Evolutionary conservation across 1,140 invertebrate species (phyloP), one percentile per base, ranked within the genome.

Genomic region (Neotoxoptera formosana): DNA sequence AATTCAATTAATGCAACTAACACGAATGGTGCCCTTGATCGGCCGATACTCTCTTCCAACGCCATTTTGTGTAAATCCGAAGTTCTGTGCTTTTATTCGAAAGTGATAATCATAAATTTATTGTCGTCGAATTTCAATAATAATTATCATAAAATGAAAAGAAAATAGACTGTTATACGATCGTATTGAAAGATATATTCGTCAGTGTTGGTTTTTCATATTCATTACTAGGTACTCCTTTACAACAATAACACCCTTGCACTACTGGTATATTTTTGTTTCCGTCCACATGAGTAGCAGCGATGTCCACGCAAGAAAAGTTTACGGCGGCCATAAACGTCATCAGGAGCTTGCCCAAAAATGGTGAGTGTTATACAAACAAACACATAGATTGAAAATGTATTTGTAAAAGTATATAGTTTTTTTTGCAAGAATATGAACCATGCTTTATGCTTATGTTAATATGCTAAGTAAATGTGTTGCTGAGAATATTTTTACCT

Each of bases 241-340:
- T 41, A 23, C 9, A 11, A 25, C 20, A 84, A 41, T 25, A 23
- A 53, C 51, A 20, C 21, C n/a, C 0, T 23, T n/a, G 48, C 17
- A 1, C 51, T 1, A 1, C 30, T 20, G 4, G 47, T 21, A 11
- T 21, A 47, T 67, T 34, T 90, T 23, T 88, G 86, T 88, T 34
- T 34, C 36, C 23, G 36, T 56, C 34, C 20, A 23, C 47, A 47
- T 30, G 41, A 30, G 14, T 14, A n/a, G n/a, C 48, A 94, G 95
- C 94, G 94, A 97, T 97, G 97, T 97, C 97, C 94, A 96, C 96
- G 36, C 97, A 98, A 95, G 96, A 98, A 94, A 97, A 97, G 95
- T 98, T 98, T 95, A 96, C 97, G 94, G 97, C 98, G 91, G 98
- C 98, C 94, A 97, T 98, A 30, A 98, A 98, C 95, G 97, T 98